Evolutionary conservation across 2,797 vertebrate genomes (phyloP).

Genomic region (Morus bassanus): DNA sequence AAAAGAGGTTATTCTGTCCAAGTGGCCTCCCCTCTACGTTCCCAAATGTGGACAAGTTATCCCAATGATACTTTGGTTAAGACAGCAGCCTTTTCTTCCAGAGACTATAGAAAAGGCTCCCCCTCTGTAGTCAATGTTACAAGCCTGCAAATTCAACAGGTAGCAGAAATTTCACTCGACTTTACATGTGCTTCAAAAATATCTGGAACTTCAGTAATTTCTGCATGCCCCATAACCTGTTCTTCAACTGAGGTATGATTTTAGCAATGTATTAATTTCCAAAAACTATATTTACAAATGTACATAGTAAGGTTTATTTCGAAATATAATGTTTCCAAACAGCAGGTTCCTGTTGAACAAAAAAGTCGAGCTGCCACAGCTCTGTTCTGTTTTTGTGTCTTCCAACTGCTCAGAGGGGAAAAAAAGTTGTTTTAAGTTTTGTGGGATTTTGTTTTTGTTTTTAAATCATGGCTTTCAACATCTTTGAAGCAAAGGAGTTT

Average conservation of each 20-base stretch:
- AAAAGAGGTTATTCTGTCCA: background rate
- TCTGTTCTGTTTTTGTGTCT: background rate
- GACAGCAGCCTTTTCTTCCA: background rate
- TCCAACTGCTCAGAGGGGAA: background rate
- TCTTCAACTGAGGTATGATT: background rate
- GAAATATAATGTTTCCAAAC: background rate
- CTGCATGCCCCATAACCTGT: background rate
- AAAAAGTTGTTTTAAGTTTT: background rate
- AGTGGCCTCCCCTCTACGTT: background rate
- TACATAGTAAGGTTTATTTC: background rate
- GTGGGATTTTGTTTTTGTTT: background rate
- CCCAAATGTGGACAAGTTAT: background rate
- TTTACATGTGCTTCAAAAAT: background rate
- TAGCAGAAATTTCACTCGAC: background rate
- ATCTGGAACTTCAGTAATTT: background rate
- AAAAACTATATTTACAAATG: background rate
- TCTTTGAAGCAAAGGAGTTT: background rate
- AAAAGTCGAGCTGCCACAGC: background rate
- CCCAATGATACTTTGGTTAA: background rate
- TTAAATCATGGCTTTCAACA: background rate
- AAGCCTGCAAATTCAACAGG: background rate
- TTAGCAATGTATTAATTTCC: background rate
- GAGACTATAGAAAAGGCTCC: background rate
- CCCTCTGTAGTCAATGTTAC: background rate
- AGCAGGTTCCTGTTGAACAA: background rate